A percentile compares a stretch with the other conserved stretches of the same genome.
Conservation (phyloP, 2,113 vertebrate genomes). For the Turnix velox region DNA sequence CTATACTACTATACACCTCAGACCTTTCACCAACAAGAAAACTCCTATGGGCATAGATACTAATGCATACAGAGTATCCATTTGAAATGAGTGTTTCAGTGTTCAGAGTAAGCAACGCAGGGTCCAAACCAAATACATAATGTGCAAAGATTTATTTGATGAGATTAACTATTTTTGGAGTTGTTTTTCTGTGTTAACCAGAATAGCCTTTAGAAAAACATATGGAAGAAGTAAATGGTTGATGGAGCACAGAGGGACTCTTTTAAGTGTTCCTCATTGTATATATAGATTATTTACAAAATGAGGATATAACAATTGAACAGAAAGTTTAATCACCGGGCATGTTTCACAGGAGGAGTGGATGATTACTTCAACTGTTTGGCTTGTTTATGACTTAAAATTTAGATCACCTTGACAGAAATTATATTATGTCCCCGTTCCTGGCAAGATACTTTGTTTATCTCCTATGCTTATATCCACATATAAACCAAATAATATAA, state of each 20-base stretch:
- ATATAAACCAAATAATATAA: background rate
- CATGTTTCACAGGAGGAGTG: background rate
- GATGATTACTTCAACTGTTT: background rate
- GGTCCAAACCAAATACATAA: background rate
- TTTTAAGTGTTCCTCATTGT: background rate
- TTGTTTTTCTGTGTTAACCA: background rate
- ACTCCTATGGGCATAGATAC: background rate
- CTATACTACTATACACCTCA: background rate
- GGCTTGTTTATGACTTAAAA: background rate
- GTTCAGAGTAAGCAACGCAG: background rate
- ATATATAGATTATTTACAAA: background rate
- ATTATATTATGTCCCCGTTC: accelerated
- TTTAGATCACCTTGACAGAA: background rate
- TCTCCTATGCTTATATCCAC: background rate
- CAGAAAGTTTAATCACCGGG: background rate
- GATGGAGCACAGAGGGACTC: background rate
- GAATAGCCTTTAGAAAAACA: background rate
- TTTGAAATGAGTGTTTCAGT: background rate
- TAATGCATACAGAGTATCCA: background rate
- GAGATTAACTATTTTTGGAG: background rate
- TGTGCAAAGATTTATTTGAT: background rate
- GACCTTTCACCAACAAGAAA: background rate
- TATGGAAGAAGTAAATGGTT: background rate
- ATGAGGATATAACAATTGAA: background rate
- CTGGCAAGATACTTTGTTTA: background rate